These are phyloP conservation scores for Pararge aegeria DNA, from an alignment of 1,140 invertebrate species.

Conservation along the genomic window DNA sequence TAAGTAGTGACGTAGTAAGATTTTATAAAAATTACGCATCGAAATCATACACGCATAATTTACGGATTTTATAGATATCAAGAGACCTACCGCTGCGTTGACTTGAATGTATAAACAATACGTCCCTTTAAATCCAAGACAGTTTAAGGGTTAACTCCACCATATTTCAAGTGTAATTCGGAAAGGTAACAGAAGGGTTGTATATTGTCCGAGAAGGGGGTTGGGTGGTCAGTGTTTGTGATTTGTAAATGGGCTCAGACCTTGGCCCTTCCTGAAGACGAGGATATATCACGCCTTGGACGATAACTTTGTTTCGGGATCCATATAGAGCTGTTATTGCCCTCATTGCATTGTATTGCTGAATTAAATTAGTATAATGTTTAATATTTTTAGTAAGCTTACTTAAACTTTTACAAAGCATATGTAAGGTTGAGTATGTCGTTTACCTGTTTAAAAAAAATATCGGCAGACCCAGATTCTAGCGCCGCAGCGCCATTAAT, in stretches of 20 bases:
- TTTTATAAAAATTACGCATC: no score
- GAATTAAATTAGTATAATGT: no score
- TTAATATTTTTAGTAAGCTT: no score
- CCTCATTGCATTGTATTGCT: background rate
- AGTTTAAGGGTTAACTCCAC: slow-evolving; percentile 47
- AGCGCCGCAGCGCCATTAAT: no score
- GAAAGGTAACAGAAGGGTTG: slow-evolving; percentile 69
- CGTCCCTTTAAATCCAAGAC: slow-evolving; percentile 25
- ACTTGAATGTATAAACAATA: slow-evolving; percentile 18
- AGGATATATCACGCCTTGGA: slow-evolving; percentile 74
- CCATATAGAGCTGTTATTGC: slow-evolving; percentile 46
- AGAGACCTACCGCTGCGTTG: no score
- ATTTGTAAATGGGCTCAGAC: slow-evolving; percentile 78
- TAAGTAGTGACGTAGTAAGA: no score
- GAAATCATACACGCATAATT: no score
- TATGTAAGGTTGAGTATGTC: no score
- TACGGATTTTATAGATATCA: no score
- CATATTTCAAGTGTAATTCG: slow-evolving; percentile 69
- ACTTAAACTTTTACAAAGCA: no score
- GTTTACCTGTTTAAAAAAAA: no score
- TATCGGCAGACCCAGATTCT: no score
- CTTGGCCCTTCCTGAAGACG: slow-evolving; percentile 76
- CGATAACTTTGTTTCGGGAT: slow-evolving; percentile 68
- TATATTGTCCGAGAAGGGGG: slow-evolving; percentile 55
- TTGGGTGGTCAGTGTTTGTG: slow-evolving; percentile 76